A percentile compares a stretch with the other conserved stretches of the same genome.
phyloP scores from a whole-genome alignment of 2,113 vertebrate species.

The Psittacara wagleri region DNA sequence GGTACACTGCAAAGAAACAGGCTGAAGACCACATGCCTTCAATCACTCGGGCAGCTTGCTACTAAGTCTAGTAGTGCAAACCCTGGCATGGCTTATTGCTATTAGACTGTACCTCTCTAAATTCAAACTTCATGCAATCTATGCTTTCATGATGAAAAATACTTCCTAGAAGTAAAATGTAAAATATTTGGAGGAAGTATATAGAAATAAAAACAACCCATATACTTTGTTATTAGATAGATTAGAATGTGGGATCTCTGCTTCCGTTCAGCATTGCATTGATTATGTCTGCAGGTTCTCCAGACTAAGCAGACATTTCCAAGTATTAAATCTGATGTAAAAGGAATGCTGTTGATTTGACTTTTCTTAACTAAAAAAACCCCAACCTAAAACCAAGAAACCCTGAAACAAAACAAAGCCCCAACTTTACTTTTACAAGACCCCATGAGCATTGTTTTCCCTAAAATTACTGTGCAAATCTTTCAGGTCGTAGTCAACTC shows the following conservation, averaged over 20 bases:
- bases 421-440: not conserved
- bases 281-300: not conserved
- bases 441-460: not conserved
- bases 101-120: not conserved
- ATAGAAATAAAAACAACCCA: not conserved
- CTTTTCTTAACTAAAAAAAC: not conserved
- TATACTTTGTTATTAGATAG: not conserved
- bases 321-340: not conserved
- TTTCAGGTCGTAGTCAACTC: not conserved
- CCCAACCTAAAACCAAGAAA: not conserved
- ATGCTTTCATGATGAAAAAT: not conserved
- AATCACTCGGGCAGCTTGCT: not conserved
- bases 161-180: not conserved
- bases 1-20: not conserved
- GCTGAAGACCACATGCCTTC: not conserved
- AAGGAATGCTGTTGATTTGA: not conserved
- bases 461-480: not conserved
- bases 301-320: not conserved
- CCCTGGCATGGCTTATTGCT: not conserved
- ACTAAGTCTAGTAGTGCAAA: not conserved
- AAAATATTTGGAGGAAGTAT: not conserved
- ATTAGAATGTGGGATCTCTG: not conserved
- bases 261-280: not conserved
- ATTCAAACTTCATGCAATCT: not conserved
- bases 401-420: rapidly evolving